Percentiles rank a stretch among this genome's conserved stretches.
Conservation (phyloP, 1,140 invertebrate species). For the Drosophila persimilis region DNA sequence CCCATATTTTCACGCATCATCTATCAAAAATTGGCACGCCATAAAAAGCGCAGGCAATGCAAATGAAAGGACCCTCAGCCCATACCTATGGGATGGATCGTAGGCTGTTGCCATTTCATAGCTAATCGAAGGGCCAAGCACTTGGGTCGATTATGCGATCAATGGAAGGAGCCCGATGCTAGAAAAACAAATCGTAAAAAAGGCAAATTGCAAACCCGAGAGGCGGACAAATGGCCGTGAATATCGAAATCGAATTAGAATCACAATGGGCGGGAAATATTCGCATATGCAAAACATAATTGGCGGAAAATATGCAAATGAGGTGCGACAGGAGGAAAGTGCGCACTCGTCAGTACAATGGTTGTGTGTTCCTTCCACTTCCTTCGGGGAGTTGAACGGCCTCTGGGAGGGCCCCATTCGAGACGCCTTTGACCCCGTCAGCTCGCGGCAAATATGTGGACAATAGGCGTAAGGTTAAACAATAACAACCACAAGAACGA, state of each 20-base stretch:
- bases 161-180: constrained; percentile 48
- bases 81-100: constrained; percentile 1
- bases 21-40: constrained; percentile 72
- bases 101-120: constrained; percentile 39
- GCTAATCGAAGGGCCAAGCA: constrained; percentile 50
- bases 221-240: constrained; percentile 60
- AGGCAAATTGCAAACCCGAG: constrained; percentile 71
- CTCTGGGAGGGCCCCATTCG: constrained; percentile 17
- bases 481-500: constrained; percentile 45
- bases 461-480: constrained; percentile 40
- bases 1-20: constrained; percentile 69
- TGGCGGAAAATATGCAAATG: constrained; percentile 78
- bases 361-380: not conserved
- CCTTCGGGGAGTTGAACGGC: constrained; percentile 60
- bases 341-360: constrained; percentile 17
- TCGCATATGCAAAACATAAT: constrained; percentile 75
- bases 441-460: constrained; percentile 42
- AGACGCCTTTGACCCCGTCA: constrained; percentile 3
- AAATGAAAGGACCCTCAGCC: constrained; percentile 56
- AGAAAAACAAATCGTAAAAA: constrained; percentile 75
- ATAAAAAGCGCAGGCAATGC: constrained; percentile 64
- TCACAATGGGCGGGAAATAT: constrained; percentile 47
- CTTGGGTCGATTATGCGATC: constrained; percentile 71
- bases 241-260: constrained; percentile 69
- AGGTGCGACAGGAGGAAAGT: constrained; percentile 27